Evolutionary conservation across 2,797 vertebrate species (phyloP).

Genomic region (Anniella stebbinsi): DNA sequence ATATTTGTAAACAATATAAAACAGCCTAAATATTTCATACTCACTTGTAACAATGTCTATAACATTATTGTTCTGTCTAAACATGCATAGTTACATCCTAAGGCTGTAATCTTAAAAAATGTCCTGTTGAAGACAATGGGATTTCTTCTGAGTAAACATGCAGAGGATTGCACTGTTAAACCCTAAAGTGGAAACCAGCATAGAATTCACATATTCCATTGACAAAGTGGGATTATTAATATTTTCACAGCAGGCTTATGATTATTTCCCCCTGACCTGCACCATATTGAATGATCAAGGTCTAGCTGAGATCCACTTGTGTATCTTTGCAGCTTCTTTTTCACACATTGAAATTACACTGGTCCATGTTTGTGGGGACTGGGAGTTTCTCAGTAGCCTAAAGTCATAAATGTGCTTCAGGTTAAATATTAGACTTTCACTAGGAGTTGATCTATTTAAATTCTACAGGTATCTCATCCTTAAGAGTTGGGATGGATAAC

Average conservation of each 20-base stretch:
- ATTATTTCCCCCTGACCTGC: background rate
- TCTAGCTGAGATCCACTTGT: background rate
- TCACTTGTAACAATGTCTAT: too few relatives aligned
- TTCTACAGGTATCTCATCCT: background rate
- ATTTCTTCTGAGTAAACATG: background rate
- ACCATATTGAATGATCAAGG: background rate
- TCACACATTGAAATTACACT: background rate
- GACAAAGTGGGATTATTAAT: background rate
- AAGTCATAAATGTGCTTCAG: background rate
- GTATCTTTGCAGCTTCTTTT: background rate
- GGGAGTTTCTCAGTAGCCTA: background rate
- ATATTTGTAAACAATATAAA: too few relatives aligned
- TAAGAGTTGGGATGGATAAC: background rate
- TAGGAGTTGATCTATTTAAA: background rate
- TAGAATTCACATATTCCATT: background rate
- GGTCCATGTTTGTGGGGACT: accelerated
- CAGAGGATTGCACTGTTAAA: background rate
- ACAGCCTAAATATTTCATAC: too few relatives aligned
- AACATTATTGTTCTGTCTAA: too few relatives aligned
- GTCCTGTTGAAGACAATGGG: background rate
- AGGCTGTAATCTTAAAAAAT: background rate
- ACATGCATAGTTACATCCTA: too few relatives aligned
- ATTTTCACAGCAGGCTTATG: background rate
- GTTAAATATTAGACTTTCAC: background rate
- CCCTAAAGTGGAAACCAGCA: background rate